Percentiles rank a stretch among this genome's conserved stretches.
Conservation (phyloP, 1,140 invertebrate species). For the Trichogramma pretiosum region DNA sequence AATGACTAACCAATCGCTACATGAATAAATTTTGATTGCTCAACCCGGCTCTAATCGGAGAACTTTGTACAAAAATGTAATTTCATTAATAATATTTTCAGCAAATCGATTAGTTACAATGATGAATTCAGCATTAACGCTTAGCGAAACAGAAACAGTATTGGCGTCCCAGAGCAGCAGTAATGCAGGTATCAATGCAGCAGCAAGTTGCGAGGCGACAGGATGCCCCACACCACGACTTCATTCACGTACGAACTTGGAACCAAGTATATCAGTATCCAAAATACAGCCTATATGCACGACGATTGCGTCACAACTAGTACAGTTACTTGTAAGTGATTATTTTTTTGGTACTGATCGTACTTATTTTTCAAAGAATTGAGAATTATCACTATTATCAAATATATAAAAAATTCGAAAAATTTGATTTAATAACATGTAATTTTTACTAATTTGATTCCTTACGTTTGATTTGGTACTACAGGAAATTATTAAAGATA, state of each 20-base stretch:
- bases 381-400: no score
- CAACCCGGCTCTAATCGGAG: no score
- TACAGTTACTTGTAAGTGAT: constrained; percentile 45
- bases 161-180: constrained; percentile 31
- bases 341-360: constrained; percentile 9
- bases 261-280: constrained; percentile 38
- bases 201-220: constrained; percentile 28
- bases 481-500: constrained; percentile 62
- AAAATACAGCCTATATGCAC: constrained; percentile 43
- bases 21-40: background rate
- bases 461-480: constrained; percentile 9
- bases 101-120: constrained; percentile 47
- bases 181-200: constrained; percentile 14
- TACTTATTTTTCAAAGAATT: background rate
- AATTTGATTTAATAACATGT: no score
- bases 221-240: constrained; percentile 28
- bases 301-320: constrained; percentile 43
- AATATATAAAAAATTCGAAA: no score
- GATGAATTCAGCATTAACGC: constrained; percentile 45
- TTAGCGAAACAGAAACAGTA: constrained; percentile 48
- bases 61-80: no score
- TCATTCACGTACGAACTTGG: constrained; percentile 27
- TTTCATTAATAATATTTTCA: constrained; percentile 20
- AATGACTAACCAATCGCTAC: background rate
- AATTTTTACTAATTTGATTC: no score